A percentile compares a stretch with the other conserved stretches of the same genome.
Evolutionary conservation across 2,888 invertebrate genomes (phyloP).

Genomic region (Yponomeuta cagnagella): DNA sequence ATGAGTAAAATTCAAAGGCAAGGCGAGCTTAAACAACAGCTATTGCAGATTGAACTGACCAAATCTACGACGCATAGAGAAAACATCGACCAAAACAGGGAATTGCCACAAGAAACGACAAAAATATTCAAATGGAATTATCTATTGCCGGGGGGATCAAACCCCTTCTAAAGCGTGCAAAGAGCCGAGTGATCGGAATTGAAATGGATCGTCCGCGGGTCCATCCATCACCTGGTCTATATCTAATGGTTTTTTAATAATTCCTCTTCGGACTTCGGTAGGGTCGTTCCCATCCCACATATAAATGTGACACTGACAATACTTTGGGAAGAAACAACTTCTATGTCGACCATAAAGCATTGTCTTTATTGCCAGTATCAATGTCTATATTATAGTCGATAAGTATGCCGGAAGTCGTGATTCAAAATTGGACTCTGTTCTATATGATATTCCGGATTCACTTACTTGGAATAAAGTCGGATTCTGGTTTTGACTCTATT

Average conservation of each 20-base stretch:
- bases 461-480: too few species aligned
- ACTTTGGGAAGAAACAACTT: neutral
- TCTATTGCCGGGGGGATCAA: neutral
- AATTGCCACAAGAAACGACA: neutral
- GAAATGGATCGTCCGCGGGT: constrained; percentile 71
- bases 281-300: constrained; percentile 19
- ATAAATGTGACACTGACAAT: neutral
- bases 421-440: too few species aligned
- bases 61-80: neutral
- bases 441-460: too few species aligned
- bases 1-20: too few species aligned
- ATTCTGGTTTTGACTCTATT: too few species aligned
- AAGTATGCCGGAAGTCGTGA: too few species aligned
- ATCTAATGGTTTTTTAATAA: constrained; percentile 75
- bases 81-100: neutral
- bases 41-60: too few species aligned
- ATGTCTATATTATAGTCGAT: too few species aligned
- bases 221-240: constrained; percentile 68
- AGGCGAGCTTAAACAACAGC: too few species aligned
- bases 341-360: too few species aligned
- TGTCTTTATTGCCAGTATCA: too few species aligned
- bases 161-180: constrained; percentile 1
- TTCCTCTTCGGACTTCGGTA: constrained; percentile 50
- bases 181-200: constrained; percentile 40
- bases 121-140: neutral